Conservation (phyloP, 2,113 vertebrate species). For the Microtus montanus region DNA sequence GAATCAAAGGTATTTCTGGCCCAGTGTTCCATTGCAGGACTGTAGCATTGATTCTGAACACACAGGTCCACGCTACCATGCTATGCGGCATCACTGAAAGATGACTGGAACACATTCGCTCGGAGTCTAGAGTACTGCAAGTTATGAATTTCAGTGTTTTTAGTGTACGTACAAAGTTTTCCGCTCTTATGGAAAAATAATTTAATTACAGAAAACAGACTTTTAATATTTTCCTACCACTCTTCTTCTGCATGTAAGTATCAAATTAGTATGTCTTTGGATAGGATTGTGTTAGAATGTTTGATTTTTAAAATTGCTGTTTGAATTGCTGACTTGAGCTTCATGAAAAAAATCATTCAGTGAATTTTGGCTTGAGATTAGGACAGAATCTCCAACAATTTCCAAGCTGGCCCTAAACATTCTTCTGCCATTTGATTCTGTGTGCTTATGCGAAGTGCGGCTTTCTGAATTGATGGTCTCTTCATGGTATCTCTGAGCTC, state of each 20-base stretch:
- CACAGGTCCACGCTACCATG: neutral
- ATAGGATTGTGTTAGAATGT: slow-evolving; percentile 28
- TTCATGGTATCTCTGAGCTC: neutral
- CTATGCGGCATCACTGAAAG: neutral
- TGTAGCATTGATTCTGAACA: neutral
- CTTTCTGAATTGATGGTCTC: neutral
- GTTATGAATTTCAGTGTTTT: neutral
- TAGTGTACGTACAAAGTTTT: neutral
- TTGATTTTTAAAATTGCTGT: slow-evolving; percentile 21
- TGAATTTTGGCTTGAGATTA: slow-evolving; percentile 29
- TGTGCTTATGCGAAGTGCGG: neutral
- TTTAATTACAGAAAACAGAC: slow-evolving; percentile 19
- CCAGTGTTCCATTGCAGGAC: neutral
- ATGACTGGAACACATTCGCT: neutral
- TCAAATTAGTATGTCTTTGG: slow-evolving; percentile 30
- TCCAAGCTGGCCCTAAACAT: neutral
- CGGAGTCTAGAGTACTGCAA: neutral
- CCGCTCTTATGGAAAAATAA: neutral
- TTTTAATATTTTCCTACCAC: slow-evolving; percentile 23
- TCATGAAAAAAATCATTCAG: slow-evolving; percentile 23
- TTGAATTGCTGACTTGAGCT: slow-evolving; percentile 25
- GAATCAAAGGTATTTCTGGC: neutral
- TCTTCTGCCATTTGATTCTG: neutral
- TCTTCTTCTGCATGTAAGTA: neutral
- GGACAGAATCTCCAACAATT: slow-evolving; percentile 23